Percentiles rank a stretch among this genome's conserved stretches.
phyloP scores from a whole-genome alignment of 1,140 invertebrate genomes.

The Drosophila ficusphila region DNA sequence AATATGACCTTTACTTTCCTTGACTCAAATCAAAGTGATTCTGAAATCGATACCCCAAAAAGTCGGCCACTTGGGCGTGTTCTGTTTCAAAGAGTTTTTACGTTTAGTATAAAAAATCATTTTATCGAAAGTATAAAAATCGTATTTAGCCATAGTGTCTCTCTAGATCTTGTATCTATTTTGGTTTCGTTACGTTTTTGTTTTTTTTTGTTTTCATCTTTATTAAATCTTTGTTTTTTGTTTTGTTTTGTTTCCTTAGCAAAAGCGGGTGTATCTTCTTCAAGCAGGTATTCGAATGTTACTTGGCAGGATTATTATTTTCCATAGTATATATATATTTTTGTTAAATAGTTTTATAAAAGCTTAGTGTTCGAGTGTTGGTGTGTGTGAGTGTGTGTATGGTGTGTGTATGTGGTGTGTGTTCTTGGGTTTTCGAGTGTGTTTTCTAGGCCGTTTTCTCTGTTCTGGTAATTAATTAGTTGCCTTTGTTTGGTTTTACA shows the following conservation, averaged over 20 bases:
- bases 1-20: slow-evolving; percentile 41
- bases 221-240: slow-evolving; percentile 49
- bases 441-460: slow-evolving; percentile 39
- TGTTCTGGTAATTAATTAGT: slow-evolving; percentile 52
- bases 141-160: slow-evolving; percentile 73
- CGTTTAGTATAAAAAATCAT: slow-evolving; percentile 83
- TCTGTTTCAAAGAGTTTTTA: slow-evolving; percentile 63
- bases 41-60: slow-evolving; percentile 63
- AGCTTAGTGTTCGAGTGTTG: slow-evolving; percentile 67
- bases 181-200: slow-evolving; percentile 28
- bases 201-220: slow-evolving; percentile 27
- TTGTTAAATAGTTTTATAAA: slow-evolving; percentile 82
- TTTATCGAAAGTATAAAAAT: slow-evolving; percentile 83
- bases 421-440: slow-evolving; percentile 12
- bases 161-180: slow-evolving; percentile 38
- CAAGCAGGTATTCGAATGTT: slow-evolving; percentile 84
- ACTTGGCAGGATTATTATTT: slow-evolving; percentile 84
- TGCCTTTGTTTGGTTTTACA: slow-evolving; percentile 49
- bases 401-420: slow-evolving; percentile 16
- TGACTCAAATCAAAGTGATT: slow-evolving; percentile 60
- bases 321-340: slow-evolving; percentile 69
- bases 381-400: slow-evolving; percentile 14
- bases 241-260: slow-evolving; percentile 59
- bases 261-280: slow-evolving; percentile 84
- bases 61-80: slow-evolving; percentile 34